phyloP scores from a whole-genome alignment of 2,888 invertebrate species.

The Cremastobaeus sp. region DNA sequence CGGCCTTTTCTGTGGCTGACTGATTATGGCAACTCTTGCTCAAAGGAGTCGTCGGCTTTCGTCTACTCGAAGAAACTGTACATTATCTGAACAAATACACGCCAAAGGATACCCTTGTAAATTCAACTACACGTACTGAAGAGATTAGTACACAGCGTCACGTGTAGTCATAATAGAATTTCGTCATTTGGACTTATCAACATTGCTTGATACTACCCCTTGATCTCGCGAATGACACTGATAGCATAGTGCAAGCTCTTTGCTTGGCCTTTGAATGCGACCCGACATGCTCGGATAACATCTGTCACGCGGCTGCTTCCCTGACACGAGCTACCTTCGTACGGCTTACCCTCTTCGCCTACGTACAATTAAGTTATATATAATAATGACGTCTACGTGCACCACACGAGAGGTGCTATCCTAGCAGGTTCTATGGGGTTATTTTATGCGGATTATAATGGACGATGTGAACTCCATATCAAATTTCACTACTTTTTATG shows the following conservation, averaged over 20 bases:
- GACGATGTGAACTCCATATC: constrained; percentile 36
- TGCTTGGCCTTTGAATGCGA: constrained; percentile 47
- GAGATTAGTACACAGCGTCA: neutral
- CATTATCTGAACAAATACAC: constrained; percentile 2
- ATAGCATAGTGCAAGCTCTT: constrained; percentile 41
- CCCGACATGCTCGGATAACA: constrained; percentile 56
- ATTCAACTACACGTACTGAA: neutral
- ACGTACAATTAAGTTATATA: constrained; percentile 60
- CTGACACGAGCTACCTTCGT: constrained; percentile 54
- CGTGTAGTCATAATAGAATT: constrained; percentile 17
- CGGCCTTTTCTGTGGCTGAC: constrained; percentile 69
- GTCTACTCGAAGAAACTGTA: constrained; percentile 24
- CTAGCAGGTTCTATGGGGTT: constrained; percentile 41
- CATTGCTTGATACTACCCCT: constrained; percentile 9
- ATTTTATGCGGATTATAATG: constrained; percentile 51
- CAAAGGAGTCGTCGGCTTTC: constrained; percentile 40
- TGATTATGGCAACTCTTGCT: constrained; percentile 68
- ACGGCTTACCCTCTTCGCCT: constrained; percentile 57
- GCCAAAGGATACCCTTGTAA: too few species aligned
- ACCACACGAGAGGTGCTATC: constrained; percentile 42
- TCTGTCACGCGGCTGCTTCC: constrained; percentile 55
- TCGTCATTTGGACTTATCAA: constrained; percentile 10
- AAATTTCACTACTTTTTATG: constrained; percentile 30
- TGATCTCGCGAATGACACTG: constrained; percentile 40
- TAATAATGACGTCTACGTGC: constrained; percentile 60